Percentiles rank a stretch among this genome's conserved stretches.
Evolutionary conservation across 2,888 invertebrate species (phyloP).

Genomic region (Tetragonisca angustula): DNA sequence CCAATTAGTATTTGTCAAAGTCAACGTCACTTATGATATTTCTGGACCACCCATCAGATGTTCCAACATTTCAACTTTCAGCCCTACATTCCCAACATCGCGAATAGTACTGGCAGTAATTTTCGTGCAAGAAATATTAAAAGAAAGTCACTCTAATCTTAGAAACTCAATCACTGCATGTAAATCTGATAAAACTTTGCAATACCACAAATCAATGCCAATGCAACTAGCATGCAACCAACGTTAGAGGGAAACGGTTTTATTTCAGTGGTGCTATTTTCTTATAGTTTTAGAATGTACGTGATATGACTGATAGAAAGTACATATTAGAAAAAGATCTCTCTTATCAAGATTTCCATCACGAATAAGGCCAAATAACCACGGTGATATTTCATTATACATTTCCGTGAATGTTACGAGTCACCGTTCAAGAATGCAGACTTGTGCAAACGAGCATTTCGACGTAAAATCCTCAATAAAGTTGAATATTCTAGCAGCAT

Average conservation of each 20-base stretch:
- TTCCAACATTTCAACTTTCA: neutral
- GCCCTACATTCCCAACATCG: neutral
- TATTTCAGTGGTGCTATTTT: neutral
- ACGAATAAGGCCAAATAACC: slow-evolving; percentile 42
- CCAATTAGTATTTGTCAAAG: neutral
- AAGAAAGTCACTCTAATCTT: neutral
- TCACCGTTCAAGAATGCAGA: slow-evolving; percentile 64
- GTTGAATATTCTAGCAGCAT: neutral
- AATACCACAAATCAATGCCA: neutral
- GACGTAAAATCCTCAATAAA: neutral
- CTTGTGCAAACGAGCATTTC: slow-evolving; percentile 25
- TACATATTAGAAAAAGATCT: neutral
- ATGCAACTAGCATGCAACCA: neutral
- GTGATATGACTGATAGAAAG: neutral
- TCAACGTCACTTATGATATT: neutral
- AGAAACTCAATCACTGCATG: neutral
- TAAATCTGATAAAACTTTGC: neutral
- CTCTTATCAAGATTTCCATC: slow-evolving; percentile 17
- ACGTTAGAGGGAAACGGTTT: neutral
- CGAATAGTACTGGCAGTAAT: neutral
- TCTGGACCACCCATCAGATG: neutral
- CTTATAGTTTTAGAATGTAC: neutral
- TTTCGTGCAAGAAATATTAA: neutral
- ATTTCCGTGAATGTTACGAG: slow-evolving; percentile 61
- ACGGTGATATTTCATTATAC: slow-evolving; percentile 61